phyloP scores from a whole-genome alignment of 2,113 vertebrate species.

The Amazona vittata region DNA sequence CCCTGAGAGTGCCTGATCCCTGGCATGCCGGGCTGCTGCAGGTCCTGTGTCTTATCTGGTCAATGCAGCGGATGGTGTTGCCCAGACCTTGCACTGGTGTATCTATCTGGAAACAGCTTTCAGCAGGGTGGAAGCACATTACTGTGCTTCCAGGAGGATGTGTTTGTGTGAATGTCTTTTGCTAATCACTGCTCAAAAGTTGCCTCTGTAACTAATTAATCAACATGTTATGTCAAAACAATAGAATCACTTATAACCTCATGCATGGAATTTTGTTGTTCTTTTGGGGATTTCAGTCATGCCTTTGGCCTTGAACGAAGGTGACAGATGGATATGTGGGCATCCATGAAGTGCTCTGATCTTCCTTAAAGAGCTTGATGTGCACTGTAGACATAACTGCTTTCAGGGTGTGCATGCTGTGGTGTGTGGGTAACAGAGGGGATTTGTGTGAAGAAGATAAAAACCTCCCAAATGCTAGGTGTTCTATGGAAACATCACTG shows the following conservation, averaged over 20 bases:
- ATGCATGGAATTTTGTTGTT: not conserved
- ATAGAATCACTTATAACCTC: not conserved
- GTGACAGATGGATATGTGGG: not conserved
- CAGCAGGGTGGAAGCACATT: not conserved
- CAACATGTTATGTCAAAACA: not conserved
- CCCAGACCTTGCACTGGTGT: not conserved
- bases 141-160: not conserved
- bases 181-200: not conserved
- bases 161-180: not conserved
- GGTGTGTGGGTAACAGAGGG: rapidly evolving
- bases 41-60: not conserved
- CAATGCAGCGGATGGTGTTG: not conserved
- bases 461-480: not conserved
- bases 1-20: not conserved
- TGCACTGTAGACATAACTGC: rapidly evolving
- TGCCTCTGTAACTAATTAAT: not conserved
- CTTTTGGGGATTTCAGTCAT: not conserved
- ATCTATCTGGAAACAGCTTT: not conserved
- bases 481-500: not conserved
- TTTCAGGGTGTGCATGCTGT: not conserved
- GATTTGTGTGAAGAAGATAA: not conserved
- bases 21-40: rapidly evolving
- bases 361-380: rapidly evolving
- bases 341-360: rapidly evolving
- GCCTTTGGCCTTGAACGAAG: not conserved